Evolutionary conservation across 2,113 vertebrate species (phyloP).

Genomic region (Menura novaehollandiae): DNA sequence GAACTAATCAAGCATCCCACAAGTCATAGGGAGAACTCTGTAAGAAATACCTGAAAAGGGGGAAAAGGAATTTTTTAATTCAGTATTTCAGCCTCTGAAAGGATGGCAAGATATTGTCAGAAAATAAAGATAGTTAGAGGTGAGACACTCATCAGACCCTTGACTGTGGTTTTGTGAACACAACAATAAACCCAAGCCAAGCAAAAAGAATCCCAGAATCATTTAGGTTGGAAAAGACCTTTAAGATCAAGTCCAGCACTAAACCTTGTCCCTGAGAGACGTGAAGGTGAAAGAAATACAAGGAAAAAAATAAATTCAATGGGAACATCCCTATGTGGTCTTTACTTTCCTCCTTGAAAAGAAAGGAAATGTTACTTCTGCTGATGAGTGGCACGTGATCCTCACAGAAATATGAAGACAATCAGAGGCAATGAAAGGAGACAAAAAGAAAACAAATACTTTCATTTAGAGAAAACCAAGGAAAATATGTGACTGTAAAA

Average conservation of each 20-base stretch:
- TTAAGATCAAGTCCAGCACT: neutral
- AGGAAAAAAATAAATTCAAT: neutral
- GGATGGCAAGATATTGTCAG: neutral
- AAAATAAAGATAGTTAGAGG: neutral
- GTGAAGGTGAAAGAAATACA: neutral
- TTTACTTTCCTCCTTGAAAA: neutral
- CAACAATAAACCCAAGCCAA: neutral
- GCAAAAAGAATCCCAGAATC: neutral
- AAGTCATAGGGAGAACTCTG: neutral
- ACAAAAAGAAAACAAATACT: neutral
- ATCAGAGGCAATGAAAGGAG: neutral
- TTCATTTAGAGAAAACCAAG: neutral
- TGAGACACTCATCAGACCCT: neutral
- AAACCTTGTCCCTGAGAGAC: neutral
- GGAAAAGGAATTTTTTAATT: neutral
- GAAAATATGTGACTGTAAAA: neutral
- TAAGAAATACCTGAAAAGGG: neutral
- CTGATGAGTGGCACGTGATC: neutral
- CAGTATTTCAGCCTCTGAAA: neutral
- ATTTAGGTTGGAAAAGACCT: neutral
- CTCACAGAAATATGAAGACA: neutral
- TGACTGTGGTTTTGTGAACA: neutral
- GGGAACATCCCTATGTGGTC: neutral
- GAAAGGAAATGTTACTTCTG: neutral
- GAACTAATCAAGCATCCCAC: neutral